These are phyloP conservation scores for Marisa cornuarietis DNA, from an alignment of 1,140 invertebrate species.

Conservation along the genomic window DNA sequence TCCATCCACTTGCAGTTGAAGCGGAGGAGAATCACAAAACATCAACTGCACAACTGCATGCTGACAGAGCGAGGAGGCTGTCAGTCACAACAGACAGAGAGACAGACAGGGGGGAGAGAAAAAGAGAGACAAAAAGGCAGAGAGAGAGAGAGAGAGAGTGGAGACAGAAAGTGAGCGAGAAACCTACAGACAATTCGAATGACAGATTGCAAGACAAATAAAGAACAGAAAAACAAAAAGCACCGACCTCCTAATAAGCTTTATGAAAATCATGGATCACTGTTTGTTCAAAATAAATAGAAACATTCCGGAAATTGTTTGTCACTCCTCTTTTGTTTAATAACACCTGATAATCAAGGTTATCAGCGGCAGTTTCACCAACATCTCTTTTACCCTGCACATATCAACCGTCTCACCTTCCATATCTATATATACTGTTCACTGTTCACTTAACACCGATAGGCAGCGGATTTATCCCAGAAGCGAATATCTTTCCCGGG, in stretches of 20 bases:
- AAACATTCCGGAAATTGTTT: not conserved
- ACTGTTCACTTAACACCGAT: not conserved
- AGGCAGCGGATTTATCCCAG: not conserved
- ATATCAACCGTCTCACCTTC: not conserved
- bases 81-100: too few relatives aligned
- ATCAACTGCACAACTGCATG: too few relatives aligned
- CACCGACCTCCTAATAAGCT: not conserved
- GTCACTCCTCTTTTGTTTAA: too few relatives aligned
- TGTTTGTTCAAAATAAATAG: slow-evolving; percentile 6
- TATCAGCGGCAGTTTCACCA: slow-evolving; percentile 3
- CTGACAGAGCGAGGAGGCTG: too few relatives aligned
- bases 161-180: slow-evolving; percentile 1
- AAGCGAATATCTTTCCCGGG: too few relatives aligned
- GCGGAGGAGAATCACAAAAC: too few relatives aligned
- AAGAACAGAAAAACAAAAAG: not conserved
- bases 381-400: too few relatives aligned
- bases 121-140: not conserved
- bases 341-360: not conserved
- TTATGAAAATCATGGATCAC: not conserved
- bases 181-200: not conserved
- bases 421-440: not conserved
- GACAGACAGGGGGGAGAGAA: not conserved
- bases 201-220: not conserved
- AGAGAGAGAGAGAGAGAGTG: slow-evolving; percentile 4
- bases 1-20: too few relatives aligned